A percentile compares a stretch with the other conserved stretches of the same genome.
These are phyloP conservation scores for Dendronephthya gigantea DNA, from an alignment of 64 coral and sea anemone species.

Conservation along the genomic window DNA sequence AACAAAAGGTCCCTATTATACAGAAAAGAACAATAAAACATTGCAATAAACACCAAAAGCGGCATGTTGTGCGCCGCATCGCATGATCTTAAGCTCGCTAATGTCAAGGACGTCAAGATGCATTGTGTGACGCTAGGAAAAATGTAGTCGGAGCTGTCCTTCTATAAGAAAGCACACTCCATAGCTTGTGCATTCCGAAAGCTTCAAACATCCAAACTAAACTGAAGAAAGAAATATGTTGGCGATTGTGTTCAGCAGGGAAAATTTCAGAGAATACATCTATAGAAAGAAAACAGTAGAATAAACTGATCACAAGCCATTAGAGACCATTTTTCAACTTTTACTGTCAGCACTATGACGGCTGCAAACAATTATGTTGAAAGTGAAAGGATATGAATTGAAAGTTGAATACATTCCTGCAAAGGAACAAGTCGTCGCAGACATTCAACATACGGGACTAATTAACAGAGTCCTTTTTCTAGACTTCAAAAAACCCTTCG, in stretches of 20 bases:
- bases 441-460: no score
- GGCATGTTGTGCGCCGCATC: no score
- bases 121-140: conserved; percentile 53
- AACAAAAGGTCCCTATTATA: no score
- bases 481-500: no score
- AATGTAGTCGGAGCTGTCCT: conserved; percentile 37
- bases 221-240: conserved; percentile 46
- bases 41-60: no score
- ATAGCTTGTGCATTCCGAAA: conserved; percentile 36
- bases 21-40: no score
- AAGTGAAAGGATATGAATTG: conserved; percentile 30
- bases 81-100: no score
- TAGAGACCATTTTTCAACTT: conserved; percentile 36
- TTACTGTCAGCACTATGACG: conserved; percentile 21
- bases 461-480: no score
- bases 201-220: conserved; percentile 28
- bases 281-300: conserved; percentile 20
- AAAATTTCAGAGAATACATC: conserved; percentile 50
- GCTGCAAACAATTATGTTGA: conserved; percentile 46
- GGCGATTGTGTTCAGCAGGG: conserved; percentile 38
- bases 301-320: conserved; percentile 28
- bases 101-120: conserved; percentile 29
- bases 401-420: conserved; percentile 48
- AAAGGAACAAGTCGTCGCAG: neutral
- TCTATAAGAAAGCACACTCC: conserved; percentile 30